These are phyloP conservation scores for Propsilocerus akamusi DNA, from an alignment of 1,140 invertebrate genomes.

Conservation along the genomic window DNA sequence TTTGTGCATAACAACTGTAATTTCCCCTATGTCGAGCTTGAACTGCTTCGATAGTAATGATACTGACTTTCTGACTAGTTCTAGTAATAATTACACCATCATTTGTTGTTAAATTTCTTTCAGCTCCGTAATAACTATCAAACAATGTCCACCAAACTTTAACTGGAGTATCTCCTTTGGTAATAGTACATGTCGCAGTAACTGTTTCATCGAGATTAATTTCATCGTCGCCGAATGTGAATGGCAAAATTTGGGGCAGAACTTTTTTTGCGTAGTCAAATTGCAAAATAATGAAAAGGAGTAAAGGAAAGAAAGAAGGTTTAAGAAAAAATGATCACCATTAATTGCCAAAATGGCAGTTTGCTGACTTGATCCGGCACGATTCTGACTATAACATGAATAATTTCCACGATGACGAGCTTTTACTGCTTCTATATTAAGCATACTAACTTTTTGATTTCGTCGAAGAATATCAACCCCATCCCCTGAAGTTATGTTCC, in stretches of 20 bases:
- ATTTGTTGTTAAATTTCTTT: constrained; percentile 9
- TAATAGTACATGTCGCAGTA: constrained; percentile 32
- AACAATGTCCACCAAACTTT: constrained; percentile 40
- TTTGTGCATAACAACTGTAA: constrained; percentile 39
- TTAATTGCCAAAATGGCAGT: constrained; percentile 32
- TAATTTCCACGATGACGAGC: constrained; percentile 45
- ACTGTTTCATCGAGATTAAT: constrained; percentile 31
- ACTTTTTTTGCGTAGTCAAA: constrained; percentile 14
- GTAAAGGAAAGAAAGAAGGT: background rate
- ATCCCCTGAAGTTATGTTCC: constrained; percentile 16
- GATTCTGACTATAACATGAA: constrained; percentile 44
- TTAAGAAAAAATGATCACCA: no score
- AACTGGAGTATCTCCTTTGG: constrained; percentile 42
- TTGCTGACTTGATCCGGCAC: constrained; percentile 31
- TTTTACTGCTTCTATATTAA: constrained; percentile 42
- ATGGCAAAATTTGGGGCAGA: constrained; percentile 28
- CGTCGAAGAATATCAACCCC: constrained; percentile 33
- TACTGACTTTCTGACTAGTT: constrained; percentile 29
- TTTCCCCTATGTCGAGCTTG: constrained; percentile 26
- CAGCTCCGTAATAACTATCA: constrained; percentile 13
- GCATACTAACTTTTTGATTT: constrained; percentile 40
- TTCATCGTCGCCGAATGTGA: constrained; percentile 28
- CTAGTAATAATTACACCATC: constrained; percentile 17
- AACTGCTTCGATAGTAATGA: constrained; percentile 36
- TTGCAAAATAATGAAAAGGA: background rate